These are phyloP conservation scores for Rhizomys pruinosus DNA, from an alignment of 2,113 vertebrate genomes.

Conservation along the genomic window DNA sequence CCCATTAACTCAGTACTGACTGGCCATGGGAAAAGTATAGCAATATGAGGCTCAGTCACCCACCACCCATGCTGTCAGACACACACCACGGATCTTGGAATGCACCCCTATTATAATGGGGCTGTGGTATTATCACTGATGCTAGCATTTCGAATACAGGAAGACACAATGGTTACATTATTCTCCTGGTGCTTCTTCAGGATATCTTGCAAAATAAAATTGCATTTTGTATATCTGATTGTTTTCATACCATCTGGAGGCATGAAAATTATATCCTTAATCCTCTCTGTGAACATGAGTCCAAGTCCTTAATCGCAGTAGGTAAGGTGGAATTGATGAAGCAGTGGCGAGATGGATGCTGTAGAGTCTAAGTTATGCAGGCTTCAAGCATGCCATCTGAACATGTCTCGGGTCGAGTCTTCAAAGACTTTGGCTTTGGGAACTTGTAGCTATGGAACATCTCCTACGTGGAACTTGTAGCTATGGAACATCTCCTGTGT, in stretches of 20 bases:
- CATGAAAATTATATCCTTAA: background rate
- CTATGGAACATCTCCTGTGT: too few species aligned
- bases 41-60: background rate
- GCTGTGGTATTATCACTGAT: background rate
- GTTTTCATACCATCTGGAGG: conserved; percentile 15
- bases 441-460: background rate
- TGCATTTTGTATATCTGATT: conserved; percentile 41
- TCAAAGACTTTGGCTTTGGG: background rate
- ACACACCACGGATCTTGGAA: background rate
- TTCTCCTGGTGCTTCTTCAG: background rate
- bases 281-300: background rate
- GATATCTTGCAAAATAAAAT: background rate
- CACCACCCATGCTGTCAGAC: background rate
- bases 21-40: too few species aligned
- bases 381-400: background rate
- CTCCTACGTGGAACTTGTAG: background rate
- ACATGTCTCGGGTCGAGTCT: accelerated
- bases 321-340: background rate
- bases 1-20: background rate
- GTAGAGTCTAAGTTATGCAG: accelerated
- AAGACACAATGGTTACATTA: background rate
- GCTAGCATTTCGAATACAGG: background rate
- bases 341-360: background rate
- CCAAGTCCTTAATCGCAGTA: background rate
- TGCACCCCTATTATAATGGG: background rate